These are phyloP conservation scores for Uloborus plumipes DNA, from an alignment of 2,888 invertebrate species.

Conservation along the genomic window DNA sequence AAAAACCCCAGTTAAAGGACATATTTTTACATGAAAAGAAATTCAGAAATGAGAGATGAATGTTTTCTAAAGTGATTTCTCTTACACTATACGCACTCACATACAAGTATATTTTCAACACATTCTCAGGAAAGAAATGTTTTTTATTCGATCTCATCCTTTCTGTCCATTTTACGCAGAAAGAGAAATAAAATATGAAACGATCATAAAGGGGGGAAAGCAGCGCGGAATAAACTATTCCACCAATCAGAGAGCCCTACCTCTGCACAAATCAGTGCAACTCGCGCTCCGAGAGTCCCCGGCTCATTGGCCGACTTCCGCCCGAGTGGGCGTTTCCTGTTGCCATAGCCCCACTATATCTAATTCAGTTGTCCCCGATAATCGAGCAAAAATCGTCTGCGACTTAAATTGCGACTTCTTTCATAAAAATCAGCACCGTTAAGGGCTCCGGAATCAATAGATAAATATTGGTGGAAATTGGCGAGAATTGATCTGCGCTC, in stretches of 20 bases:
- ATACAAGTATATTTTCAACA: no score
- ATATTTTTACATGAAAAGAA: no score
- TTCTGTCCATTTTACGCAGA: not conserved
- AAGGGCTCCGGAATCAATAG: conserved; percentile 19
- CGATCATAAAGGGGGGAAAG: not conserved
- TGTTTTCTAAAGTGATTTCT: no score
- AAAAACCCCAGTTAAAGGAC: no score
- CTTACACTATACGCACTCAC: no score
- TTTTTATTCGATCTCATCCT: no score
- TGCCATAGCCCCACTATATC: conserved; percentile 45
- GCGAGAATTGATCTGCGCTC: conserved; percentile 28
- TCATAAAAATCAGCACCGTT: conserved; percentile 41
- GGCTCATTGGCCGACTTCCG: conserved; percentile 24
- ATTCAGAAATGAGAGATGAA: no score
- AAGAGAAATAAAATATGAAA: conserved; percentile 11
- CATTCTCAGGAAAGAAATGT: no score
- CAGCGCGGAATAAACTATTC: conserved; percentile 13
- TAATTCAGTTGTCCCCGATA: conserved; percentile 60
- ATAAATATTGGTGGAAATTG: conserved; percentile 23
- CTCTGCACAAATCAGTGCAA: conserved; percentile 61
- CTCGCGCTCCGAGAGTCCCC: conserved; percentile 22
- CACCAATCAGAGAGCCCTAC: conserved; percentile 42
- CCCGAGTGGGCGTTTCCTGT: conserved; percentile 44
- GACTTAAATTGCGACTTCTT: conserved; percentile 63
- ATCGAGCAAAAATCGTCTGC: conserved; percentile 42